Conservation (phyloP, 2,113 vertebrate species). For the Eira barbara region DNA sequence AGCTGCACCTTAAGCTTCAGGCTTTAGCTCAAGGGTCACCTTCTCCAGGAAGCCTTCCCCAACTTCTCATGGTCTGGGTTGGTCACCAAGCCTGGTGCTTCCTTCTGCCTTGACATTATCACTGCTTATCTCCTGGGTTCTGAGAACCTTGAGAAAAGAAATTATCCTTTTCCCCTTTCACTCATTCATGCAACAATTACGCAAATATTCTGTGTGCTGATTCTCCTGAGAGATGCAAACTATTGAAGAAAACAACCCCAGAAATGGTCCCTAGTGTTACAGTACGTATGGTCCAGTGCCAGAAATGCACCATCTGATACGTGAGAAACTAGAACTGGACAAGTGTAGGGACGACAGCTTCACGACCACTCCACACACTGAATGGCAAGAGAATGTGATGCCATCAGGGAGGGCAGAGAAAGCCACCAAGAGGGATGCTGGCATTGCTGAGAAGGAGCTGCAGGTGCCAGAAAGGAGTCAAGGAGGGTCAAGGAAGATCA, state of each 20-base stretch:
- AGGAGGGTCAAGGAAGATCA: not conserved
- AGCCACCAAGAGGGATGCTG: not conserved
- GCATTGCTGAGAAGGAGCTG: not conserved
- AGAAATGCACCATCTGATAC: not conserved
- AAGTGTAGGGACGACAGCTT: not conserved
- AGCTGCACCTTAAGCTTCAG: not conserved
- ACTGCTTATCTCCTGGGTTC: not conserved
- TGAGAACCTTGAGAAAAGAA: not conserved
- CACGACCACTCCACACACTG: accelerated
- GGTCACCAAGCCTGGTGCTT: not conserved
- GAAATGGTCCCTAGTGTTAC: not conserved
- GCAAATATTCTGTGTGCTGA: not conserved
- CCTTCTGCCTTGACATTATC: not conserved
- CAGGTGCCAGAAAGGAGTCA: not conserved
- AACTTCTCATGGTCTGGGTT: not conserved
- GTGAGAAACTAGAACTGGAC: not conserved
- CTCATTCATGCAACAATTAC: not conserved
- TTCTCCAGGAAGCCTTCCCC: not conserved
- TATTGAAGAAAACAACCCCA: not conserved
- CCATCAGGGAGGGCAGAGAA: not conserved
- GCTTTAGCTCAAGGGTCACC: not conserved
- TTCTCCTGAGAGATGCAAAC: not conserved
- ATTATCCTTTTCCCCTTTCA: not conserved
- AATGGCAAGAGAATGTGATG: not conserved
- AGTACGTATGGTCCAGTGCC: not conserved